Base-by-base conservation (phyloP, 2,797 vertebrate genomes). In the Trachurus trachurus region DNA sequence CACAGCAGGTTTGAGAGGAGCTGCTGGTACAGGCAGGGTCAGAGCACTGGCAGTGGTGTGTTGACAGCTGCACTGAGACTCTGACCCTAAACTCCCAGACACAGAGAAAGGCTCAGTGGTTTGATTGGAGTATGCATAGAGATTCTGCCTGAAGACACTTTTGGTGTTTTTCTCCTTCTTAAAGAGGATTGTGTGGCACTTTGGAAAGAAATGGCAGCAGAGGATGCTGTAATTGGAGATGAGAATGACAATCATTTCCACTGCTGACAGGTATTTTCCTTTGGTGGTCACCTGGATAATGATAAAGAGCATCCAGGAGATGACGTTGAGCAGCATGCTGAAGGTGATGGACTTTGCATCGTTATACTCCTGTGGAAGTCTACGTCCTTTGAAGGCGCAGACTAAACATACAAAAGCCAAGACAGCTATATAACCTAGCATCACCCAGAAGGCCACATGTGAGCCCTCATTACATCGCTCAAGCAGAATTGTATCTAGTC, bases 341-440 rank as follows among this genome's bases (percentile, higher is more conserved):
- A 98, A 98, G 16, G 97, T 98, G 86, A 97, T 97, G 89, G 97
- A 98, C 89, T 96, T 97, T 2, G 96, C 95, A 77, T 99, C 96
- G 0, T 97, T 98, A 89, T 98, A 98, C 80, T 96, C 96, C 81
- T 97, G 94, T 10, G 97, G 97, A 52, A 97, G 88, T 71, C 98
- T 98, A 50, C 96, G 95, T 12, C 96, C 96, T 91, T 95, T 96
- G 87, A 96, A 99, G 22, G 97, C 97, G 74, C 95, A 97, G 61
- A 95, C 78, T 53, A 99, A 98, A 74, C 97, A 97, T 65, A 97
- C 66, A 3, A 97, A 92, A 0, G 96, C 96, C 34, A 97, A 82
- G 15, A 96, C 45, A 16, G 96, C 94, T 0, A 96, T 96, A 52
- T 97, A 98, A 57, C 94, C 94, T 47, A 98, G 52, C 97, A 98